Evolutionary conservation across 2,888 invertebrate genomes (phyloP), one percentile per base, ranked within the genome.

Genomic region (Coenonympha arcania): DNA sequence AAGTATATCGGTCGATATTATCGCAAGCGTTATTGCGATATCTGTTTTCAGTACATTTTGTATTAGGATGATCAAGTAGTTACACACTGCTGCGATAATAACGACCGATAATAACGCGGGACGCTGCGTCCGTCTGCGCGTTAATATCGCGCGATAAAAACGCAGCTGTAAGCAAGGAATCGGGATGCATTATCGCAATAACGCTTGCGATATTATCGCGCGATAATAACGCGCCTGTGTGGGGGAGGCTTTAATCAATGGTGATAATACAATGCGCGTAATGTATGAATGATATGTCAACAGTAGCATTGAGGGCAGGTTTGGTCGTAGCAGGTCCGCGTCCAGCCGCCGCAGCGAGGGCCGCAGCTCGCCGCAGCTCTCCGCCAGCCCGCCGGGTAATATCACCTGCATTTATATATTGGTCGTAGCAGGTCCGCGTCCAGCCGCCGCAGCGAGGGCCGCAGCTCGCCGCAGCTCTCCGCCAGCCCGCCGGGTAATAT

Each of bases 371-470:
- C 85, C 85, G 0, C 85, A 84, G 55, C 65, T 83, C 1, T 68
- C 82, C 0, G 79, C 82, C 19, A 83, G 83, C 34, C 83, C 85
- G 0, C 83, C 84, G 0, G 70, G 85, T 83, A 48, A 63, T 1
- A 2, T 13, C 11, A 31, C 31, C 16, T 6, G 2, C 15, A 6
- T 24, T 8, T 24, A 3, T 24, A 8, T 24, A 31, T 76, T 74
- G 71, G 65, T 64, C 71, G 66, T 66, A 74, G 67, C 69, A 79
- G 85, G 62, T 84, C 85, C 0, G 70, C 80, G 8, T 80, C 84
- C 9, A 39, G 54, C 19, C 69, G 80, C 0, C 70, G 85, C 6
- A 72, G 85, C 6, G 85, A 85, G 42, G 84, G 82, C 0, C 68
- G 85, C 13, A 73, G 73, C 52, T 79, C 80, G 0, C 85, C 85